phyloP scores from a whole-genome alignment of 1,140 invertebrate species.

The Drosophila nasuta region DNA sequence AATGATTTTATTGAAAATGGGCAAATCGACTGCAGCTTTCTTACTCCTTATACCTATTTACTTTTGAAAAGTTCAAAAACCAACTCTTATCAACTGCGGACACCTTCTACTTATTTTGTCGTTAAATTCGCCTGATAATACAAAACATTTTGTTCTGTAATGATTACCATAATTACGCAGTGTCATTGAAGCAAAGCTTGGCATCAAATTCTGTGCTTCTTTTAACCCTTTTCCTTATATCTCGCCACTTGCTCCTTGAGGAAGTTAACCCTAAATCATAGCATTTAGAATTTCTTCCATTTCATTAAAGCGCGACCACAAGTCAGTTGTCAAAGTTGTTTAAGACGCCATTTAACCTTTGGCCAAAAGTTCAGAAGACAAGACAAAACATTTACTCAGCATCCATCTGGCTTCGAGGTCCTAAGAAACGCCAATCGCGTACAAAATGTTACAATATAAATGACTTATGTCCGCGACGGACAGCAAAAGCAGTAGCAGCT shows the following conservation, averaged over 20 bases:
- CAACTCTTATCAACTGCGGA: too few relatives aligned
- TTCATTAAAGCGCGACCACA: conserved; percentile 45
- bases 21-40: too few relatives aligned
- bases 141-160: background rate
- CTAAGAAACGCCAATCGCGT: conserved; percentile 72
- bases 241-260: background rate
- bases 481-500: conserved; percentile 60
- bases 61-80: too few relatives aligned
- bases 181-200: background rate
- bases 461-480: conserved; percentile 77
- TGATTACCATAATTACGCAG: background rate
- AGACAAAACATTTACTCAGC: conserved; percentile 73
- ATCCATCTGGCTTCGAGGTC: conserved; percentile 55
- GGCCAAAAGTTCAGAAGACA: conserved; percentile 60
- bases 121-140: background rate
- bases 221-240: background rate
- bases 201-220: background rate
- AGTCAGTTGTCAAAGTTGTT: conserved; percentile 46
- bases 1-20: too few relatives aligned
- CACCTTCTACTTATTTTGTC: too few relatives aligned
- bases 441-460: conserved; percentile 84
- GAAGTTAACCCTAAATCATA: conserved; percentile 19
- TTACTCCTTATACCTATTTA: too few relatives aligned
- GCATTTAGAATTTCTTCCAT: conserved; percentile 25
- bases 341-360: conserved; percentile 69